These are phyloP conservation scores for Epicampocera succincta DNA, from an alignment of 2,888 invertebrate species.

Conservation along the genomic window DNA sequence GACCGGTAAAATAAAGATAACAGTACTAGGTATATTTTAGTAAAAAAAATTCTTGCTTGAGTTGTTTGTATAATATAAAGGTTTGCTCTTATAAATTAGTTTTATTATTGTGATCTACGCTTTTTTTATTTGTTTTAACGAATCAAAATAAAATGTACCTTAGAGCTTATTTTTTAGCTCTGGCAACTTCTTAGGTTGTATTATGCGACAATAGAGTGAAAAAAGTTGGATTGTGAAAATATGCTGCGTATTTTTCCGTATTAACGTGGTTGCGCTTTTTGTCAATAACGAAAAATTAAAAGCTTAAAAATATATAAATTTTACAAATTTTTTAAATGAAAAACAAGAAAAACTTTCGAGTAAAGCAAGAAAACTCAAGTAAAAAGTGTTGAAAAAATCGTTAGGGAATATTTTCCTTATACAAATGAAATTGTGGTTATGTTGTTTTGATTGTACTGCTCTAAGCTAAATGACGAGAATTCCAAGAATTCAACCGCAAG, in stretches of 20 bases:
- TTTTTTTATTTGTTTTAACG: not conserved
- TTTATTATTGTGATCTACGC: not conserved
- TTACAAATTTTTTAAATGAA: not conserved
- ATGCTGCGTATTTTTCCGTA: constrained; percentile 75
- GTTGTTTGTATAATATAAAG: too few relatives aligned
- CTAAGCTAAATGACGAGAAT: constrained; percentile 32
- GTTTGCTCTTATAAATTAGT: too few relatives aligned
- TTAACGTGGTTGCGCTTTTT: constrained; percentile 73
- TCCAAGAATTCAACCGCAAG: constrained; percentile 56
- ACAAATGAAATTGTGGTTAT: constrained; percentile 65
- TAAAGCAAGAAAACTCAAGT: constrained; percentile 36
- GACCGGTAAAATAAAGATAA: too few relatives aligned
- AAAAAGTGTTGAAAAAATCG: constrained; percentile 47
- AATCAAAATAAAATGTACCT: not conserved
- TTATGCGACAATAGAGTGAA: constrained; percentile 56
- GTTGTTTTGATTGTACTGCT: constrained; percentile 62
- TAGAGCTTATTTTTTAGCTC: not conserved
- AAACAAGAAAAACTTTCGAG: not conserved
- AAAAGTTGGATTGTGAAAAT: constrained; percentile 72
- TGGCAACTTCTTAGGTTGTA: constrained; percentile 56
- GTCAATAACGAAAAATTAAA: constrained; percentile 24
- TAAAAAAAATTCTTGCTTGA: too few relatives aligned
- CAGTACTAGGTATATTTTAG: too few relatives aligned
- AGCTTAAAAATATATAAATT: constrained; percentile 3
- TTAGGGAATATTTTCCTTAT: constrained; percentile 47